phyloP scores from a whole-genome alignment of 2,797 vertebrate genomes.

The Mallotus villosus region DNA sequence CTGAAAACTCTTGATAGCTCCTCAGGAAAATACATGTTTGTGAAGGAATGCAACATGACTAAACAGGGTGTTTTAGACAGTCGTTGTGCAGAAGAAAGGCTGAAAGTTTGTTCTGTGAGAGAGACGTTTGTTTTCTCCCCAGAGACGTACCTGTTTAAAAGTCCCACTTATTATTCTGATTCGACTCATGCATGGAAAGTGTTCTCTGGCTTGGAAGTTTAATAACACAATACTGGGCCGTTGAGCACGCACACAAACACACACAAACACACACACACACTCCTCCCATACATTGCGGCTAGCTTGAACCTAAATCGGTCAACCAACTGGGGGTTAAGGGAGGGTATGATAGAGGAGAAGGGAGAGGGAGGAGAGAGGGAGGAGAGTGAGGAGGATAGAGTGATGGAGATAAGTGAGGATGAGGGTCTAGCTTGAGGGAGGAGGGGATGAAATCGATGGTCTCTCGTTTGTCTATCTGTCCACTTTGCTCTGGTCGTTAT shows the following conservation, averaged over 20 bases:
- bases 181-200: constrained; percentile 46
- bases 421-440: no score
- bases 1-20: constrained; percentile 58
- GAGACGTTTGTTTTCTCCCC: constrained; percentile 67
- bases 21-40: constrained; percentile 70
- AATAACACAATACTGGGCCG: constrained; percentile 23
- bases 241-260: neutral
- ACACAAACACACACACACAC: constrained; percentile 17
- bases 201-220: constrained; percentile 37
- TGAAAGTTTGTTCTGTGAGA: constrained; percentile 70
- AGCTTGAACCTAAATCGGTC: no score
- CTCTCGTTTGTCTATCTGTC: no score
- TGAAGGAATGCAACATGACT: constrained; percentile 68
- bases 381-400: no score
- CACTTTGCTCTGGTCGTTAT: no score
- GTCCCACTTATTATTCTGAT: constrained; percentile 59
- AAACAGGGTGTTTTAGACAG: constrained; percentile 71
- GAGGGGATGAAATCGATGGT: no score
- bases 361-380: constrained; percentile 14
- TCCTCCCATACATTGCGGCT: neutral
- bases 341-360: neutral
- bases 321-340: no score
- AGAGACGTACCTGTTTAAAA: constrained; percentile 57
- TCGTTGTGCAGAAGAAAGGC: constrained; percentile 48
- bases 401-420: no score